phyloP scores from a whole-genome alignment of 2,888 invertebrate species.

The Diaprepes abbreviatus region DNA sequence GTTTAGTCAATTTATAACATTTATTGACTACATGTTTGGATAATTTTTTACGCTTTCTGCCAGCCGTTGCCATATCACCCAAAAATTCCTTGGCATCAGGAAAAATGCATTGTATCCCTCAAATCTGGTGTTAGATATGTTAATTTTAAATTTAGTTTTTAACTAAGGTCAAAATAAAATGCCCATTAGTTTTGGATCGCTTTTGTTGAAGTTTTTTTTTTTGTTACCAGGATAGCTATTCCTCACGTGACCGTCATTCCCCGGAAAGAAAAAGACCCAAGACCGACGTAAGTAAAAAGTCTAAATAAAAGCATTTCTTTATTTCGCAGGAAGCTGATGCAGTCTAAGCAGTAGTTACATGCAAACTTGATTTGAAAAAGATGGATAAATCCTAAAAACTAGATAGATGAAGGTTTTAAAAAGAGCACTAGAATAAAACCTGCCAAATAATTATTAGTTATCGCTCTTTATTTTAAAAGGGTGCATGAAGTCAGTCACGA shows the following conservation, averaged over 20 bases:
- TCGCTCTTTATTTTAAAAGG: background rate
- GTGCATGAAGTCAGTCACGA: background rate
- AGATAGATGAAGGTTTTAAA: background rate
- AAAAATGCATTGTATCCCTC: too few relatives aligned
- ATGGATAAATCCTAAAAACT: background rate
- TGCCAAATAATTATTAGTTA: background rate
- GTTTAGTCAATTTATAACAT: too few relatives aligned
- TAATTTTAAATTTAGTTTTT: too few relatives aligned
- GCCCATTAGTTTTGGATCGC: too few relatives aligned
- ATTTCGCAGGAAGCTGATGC: slow-evolving; percentile 30
- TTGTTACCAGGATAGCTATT: slow-evolving; percentile 31
- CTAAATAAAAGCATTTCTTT: background rate
- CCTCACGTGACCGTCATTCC: slow-evolving; percentile 60
- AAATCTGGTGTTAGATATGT: too few relatives aligned
- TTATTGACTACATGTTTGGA: too few relatives aligned
- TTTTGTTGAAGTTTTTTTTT: slow-evolving; percentile 57
- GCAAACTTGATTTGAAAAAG: background rate
- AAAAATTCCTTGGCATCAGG: too few relatives aligned
- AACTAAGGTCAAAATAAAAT: too few relatives aligned
- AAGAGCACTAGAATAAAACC: background rate
- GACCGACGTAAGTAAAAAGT: slow-evolving; percentile 70
- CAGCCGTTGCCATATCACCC: too few relatives aligned
- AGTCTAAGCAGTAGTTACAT: background rate
- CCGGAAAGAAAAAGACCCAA: slow-evolving; percentile 77
- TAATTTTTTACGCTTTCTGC: too few relatives aligned